Evolutionary conservation across 2,797 vertebrate genomes (phyloP).

Genomic region (Pyrocephalus nanus): DNA sequence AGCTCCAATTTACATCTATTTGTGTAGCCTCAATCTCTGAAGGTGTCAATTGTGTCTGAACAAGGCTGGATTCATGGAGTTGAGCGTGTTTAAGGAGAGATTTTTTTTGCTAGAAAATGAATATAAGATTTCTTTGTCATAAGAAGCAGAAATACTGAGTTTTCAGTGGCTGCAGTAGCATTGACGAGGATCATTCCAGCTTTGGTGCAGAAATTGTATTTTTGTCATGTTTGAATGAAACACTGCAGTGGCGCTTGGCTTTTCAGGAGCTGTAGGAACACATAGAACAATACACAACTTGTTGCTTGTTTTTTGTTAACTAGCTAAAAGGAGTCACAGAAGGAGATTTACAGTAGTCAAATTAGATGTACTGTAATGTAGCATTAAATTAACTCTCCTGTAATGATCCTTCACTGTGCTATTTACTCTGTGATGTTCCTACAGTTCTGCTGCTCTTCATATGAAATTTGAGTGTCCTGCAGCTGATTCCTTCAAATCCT

Average conservation of each 20-base stretch:
- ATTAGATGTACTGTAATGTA: neutral
- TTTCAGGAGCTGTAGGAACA: neutral
- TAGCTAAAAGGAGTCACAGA: neutral
- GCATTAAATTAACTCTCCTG: neutral
- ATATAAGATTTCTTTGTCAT: neutral
- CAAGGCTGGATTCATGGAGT: accelerated
- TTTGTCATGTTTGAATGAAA: neutral
- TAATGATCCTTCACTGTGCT: neutral
- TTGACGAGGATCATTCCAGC: neutral
- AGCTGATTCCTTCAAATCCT: neutral
- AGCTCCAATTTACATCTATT: accelerated
- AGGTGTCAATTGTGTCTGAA: neutral
- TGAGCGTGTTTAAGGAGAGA: neutral
- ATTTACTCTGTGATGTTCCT: neutral
- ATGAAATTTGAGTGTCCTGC: neutral
- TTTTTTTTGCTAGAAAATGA: neutral
- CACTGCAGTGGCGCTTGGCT: neutral
- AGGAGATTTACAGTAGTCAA: neutral
- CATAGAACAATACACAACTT: accelerated
- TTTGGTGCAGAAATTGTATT: neutral
- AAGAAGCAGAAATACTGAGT: neutral
- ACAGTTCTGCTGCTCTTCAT: neutral
- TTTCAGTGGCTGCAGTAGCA: neutral
- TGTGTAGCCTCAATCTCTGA: neutral
- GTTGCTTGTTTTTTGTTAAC: neutral